Evolutionary conservation across 2,888 invertebrate species (phyloP).

Genomic region (Heliconius cydno): DNA sequence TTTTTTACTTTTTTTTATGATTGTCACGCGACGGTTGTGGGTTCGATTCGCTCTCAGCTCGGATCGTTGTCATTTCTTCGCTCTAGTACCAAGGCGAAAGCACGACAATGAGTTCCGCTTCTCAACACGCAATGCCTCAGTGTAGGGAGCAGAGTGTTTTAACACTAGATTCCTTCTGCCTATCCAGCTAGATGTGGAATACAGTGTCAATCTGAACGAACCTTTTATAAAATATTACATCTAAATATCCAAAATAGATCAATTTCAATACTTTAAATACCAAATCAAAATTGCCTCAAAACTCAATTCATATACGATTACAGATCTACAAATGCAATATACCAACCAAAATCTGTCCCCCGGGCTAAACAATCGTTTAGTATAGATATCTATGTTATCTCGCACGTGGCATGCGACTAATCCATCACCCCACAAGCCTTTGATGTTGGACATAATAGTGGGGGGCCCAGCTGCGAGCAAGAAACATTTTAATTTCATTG

Average conservation of each 20-base stretch:
- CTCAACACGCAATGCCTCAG: too few species aligned
- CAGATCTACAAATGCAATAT: conserved; percentile 55
- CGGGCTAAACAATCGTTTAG: conserved; percentile 63
- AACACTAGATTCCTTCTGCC: too few species aligned
- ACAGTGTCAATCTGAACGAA: not conserved
- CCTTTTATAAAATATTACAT: not conserved
- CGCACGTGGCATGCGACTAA: conserved; percentile 73
- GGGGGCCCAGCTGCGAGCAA: conserved; percentile 47
- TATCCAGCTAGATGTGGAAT: too few species aligned
- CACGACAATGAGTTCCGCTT: too few species aligned
- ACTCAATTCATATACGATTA: conserved; percentile 43
- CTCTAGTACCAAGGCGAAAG: too few species aligned
- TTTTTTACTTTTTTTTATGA: too few species aligned
- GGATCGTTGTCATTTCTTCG: too few species aligned
- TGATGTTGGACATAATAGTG: conserved; percentile 68
- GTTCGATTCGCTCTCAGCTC: too few species aligned
- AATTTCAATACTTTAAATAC: conserved; percentile 51
- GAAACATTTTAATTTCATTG: conserved; percentile 44
- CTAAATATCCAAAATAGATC: conserved; percentile 42
- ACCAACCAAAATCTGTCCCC: conserved; percentile 56
- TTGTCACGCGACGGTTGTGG: too few species aligned
- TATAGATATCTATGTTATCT: conserved; percentile 65
- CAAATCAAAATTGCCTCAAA: conserved; percentile 16
- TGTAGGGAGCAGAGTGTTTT: too few species aligned
- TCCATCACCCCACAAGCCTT: conserved; percentile 76